Conservation (phyloP, 1,140 invertebrate genomes). For the Episyrphus balteatus region DNA sequence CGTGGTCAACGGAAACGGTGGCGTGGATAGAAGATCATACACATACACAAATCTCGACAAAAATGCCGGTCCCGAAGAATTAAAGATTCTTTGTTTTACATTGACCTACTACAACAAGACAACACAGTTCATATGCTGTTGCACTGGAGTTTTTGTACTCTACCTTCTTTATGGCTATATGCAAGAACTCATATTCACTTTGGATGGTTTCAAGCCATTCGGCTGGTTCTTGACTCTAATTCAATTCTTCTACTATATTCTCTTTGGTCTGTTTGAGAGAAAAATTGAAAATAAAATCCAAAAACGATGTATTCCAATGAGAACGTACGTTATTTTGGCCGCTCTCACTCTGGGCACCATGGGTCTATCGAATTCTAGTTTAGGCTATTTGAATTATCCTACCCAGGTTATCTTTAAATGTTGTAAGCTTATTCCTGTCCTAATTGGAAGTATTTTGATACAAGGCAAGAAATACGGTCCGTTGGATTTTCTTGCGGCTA, state of each 20-base stretch:
- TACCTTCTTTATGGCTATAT: conserved; percentile 87
- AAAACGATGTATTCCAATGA: conserved; percentile 65
- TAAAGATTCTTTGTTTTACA: conserved; percentile 64
- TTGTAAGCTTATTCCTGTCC: conserved; percentile 91
- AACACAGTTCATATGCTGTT: conserved; percentile 66
- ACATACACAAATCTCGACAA: too few relatives aligned
- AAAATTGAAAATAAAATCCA: conserved; percentile 49
- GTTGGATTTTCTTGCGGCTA: conserved; percentile 73
- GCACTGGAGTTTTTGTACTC: conserved; percentile 70
- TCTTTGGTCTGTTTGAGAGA: conserved; percentile 70
- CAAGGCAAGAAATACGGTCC: conserved; percentile 78
- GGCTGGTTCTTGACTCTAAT: conserved; percentile 89
- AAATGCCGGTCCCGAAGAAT: conserved; percentile 22
- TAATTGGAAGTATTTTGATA: conserved; percentile 85
- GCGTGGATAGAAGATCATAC: too few relatives aligned
- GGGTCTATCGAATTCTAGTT: conserved; percentile 88
- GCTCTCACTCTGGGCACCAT: conserved; percentile 86
- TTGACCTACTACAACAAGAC: conserved; percentile 51
- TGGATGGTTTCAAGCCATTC: conserved; percentile 77
- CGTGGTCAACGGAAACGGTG: too few relatives aligned
- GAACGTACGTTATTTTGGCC: conserved; percentile 69
- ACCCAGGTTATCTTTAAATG: conserved; percentile 92
- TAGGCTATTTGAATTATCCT: conserved; percentile 94
- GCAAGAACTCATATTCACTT: conserved; percentile 84
- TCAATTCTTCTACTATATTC: conserved; percentile 79